Evolutionary conservation across 2,888 invertebrate species (phyloP).

Genomic region (Drosophila paramelanica): DNA sequence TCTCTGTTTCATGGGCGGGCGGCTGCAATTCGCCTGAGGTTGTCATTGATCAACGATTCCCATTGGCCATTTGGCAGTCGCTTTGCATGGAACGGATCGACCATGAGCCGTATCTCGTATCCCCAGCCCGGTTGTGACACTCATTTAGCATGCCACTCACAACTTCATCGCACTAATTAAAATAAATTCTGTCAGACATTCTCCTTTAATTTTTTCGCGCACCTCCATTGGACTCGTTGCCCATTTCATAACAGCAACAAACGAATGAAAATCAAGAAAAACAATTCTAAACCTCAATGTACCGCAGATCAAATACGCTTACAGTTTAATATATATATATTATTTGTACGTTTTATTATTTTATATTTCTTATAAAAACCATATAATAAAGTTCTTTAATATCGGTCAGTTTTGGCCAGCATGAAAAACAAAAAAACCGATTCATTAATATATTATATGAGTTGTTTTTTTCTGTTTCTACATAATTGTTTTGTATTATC

Average conservation of each 20-base stretch:
- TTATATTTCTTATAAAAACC: too few species aligned
- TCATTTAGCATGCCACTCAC: slow-evolving; percentile 74
- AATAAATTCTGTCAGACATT: slow-evolving; percentile 82
- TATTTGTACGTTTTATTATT: too few species aligned
- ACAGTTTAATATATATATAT: too few species aligned
- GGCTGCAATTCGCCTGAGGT: slow-evolving; percentile 16
- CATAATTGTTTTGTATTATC: too few species aligned
- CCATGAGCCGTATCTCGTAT: slow-evolving; percentile 25
- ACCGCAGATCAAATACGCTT: background rate
- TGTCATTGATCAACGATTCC: slow-evolving; percentile 51
- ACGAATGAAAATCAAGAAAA: slow-evolving; percentile 5
- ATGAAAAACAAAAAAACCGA: too few species aligned
- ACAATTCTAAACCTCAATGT: background rate
- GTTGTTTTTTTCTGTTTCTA: too few species aligned
- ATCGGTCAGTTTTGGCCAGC: too few species aligned
- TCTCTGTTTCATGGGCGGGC: slow-evolving; percentile 47
- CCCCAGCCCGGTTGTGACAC: slow-evolving; percentile 12
- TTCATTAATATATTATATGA: too few species aligned
- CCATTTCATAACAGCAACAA: slow-evolving; percentile 54
- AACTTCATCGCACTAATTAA: slow-evolving; percentile 80
- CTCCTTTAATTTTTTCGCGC: slow-evolving; percentile 81
- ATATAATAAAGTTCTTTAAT: too few species aligned
- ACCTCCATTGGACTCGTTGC: slow-evolving; percentile 61
- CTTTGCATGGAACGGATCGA: slow-evolving; percentile 50
- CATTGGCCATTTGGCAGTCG: slow-evolving; percentile 34